phyloP scores from a whole-genome alignment of 1,140 invertebrate genomes.

The Steinernema khuongi region DNA sequence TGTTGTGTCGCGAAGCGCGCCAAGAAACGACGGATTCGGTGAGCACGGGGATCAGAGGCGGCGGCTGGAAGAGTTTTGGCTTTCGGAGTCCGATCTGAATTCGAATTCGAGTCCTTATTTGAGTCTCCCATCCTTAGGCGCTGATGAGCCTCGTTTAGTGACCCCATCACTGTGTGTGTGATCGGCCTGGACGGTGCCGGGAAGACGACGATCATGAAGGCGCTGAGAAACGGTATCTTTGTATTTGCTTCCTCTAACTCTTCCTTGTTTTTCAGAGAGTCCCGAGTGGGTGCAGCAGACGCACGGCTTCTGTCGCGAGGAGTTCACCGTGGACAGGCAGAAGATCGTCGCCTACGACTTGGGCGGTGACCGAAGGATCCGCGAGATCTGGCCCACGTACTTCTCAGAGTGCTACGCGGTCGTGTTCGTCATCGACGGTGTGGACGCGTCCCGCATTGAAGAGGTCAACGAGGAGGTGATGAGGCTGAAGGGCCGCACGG shows the following conservation, averaged over 20 bases:
- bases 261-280: not conserved
- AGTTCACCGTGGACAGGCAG: not conserved
- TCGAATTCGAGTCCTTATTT: too few species aligned
- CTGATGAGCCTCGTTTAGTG: too few species aligned
- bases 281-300: conserved; percentile 9
- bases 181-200: not conserved
- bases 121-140: too few species aligned
- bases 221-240: not conserved
- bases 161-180: not conserved
- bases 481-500: not conserved
- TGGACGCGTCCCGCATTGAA: not conserved
- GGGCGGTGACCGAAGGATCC: not conserved
- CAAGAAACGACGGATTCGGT: not conserved
- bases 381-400: conserved; percentile 2
- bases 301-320: not conserved
- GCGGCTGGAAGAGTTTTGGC: not conserved
- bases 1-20: not conserved
- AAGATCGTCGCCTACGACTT: conserved; percentile 3
- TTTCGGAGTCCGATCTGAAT: too few species aligned
- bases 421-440: not conserved
- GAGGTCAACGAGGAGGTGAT: not conserved
- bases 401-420: not conserved
- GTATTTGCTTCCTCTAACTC: not conserved
- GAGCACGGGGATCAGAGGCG: too few species aligned
- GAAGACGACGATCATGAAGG: conserved; percentile 7